A percentile compares a stretch with the other conserved stretches of the same genome.
Conservation (phyloP, 2,797 vertebrate genomes). For the Mormyrops boulengeri region DNA sequence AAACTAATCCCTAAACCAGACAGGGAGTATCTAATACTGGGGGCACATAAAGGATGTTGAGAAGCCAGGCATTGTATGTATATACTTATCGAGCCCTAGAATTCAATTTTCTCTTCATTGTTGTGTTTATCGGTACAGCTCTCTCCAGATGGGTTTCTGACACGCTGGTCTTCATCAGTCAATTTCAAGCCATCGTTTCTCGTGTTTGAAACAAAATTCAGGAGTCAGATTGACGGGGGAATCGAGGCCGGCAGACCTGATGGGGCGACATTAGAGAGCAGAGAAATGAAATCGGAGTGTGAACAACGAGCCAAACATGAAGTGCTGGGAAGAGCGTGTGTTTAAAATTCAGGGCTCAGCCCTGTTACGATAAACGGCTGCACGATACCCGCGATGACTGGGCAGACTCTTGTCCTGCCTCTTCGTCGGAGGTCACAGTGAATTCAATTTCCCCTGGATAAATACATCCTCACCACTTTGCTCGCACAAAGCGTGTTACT, state of each 20-base stretch:
- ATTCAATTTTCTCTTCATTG: not conserved
- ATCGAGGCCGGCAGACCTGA: not conserved
- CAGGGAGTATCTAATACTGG: not conserved
- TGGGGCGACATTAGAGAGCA: not conserved
- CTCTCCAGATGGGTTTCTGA: not conserved
- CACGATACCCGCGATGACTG: not conserved
- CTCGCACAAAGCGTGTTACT: not conserved
- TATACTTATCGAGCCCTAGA: not conserved
- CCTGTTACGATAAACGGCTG: not conserved
- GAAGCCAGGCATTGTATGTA: slow-evolving; percentile 12
- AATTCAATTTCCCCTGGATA: not conserved
- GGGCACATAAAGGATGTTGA: not conserved
- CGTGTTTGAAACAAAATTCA: not conserved
- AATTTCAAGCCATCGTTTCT: not conserved
- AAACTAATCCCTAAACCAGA: slow-evolving; percentile 13
- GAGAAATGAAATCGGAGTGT: not conserved
- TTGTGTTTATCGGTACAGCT: not conserved
- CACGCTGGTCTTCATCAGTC: not conserved
- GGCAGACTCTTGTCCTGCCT: not conserved
- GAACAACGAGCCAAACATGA: not conserved
- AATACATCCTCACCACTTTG: not conserved
- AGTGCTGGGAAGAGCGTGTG: not conserved
- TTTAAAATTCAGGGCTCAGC: not conserved
- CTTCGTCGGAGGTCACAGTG: not conserved
- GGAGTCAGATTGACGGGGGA: not conserved